These are phyloP conservation scores for Drosophila triauraria DNA, from an alignment of 1,140 invertebrate species.

Conservation along the genomic window DNA sequence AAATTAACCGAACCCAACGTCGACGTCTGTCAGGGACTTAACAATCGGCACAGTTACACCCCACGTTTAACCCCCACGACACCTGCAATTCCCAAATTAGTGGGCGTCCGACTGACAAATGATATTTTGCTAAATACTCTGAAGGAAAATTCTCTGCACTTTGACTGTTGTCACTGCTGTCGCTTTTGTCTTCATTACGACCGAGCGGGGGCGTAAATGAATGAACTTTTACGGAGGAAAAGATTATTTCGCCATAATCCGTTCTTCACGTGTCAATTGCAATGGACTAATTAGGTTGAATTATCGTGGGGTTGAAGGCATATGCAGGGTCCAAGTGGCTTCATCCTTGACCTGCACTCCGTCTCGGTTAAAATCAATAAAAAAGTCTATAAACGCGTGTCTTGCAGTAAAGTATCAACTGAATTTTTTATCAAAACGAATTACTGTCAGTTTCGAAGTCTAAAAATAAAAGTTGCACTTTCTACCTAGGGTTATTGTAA, in stretches of 20 bases:
- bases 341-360: background rate
- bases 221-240: background rate
- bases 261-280: background rate
- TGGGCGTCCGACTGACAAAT: constrained; percentile 8
- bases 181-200: background rate
- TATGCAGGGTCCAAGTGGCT: background rate
- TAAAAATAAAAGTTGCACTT: too few species aligned
- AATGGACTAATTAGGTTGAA: background rate
- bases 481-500: too few species aligned
- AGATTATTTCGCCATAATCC: background rate
- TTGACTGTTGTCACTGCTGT: background rate
- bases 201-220: constrained; percentile 4
- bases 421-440: background rate
- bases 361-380: background rate
- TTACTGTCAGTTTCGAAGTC: background rate
- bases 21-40: constrained; percentile 31
- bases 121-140: constrained; percentile 1
- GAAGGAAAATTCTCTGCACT: background rate
- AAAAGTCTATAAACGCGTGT: background rate
- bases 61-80: background rate
- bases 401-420: background rate
- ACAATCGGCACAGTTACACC: constrained; percentile 4
- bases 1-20: constrained; percentile 22
- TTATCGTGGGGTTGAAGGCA: background rate
- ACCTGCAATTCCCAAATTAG: constrained; percentile 8